Conservation (phyloP, 2,888 invertebrate species). For the Agelastica alni region DNA sequence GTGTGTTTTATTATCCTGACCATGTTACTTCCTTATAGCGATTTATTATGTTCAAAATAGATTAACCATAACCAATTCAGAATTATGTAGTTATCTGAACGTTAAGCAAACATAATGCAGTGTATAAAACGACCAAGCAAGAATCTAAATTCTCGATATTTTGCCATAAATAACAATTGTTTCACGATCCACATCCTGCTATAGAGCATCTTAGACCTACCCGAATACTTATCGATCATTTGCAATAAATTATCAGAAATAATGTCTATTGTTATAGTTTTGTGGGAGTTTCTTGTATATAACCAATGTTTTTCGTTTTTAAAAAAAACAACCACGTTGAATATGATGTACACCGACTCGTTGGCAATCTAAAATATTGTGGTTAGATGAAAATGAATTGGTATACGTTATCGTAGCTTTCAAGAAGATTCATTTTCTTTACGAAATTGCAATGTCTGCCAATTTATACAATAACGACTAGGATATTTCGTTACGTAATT, state of each 20-base stretch:
- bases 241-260: constrained; percentile 21
- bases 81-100: neutral
- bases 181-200: constrained; percentile 14
- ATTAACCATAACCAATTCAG: neutral
- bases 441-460: too few relatives aligned
- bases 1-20: neutral
- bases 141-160: constrained; percentile 14
- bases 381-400: neutral
- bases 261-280: constrained; percentile 24
- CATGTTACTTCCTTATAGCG: neutral
- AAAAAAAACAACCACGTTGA: constrained; percentile 10
- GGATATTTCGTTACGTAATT: too few relatives aligned
- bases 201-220: constrained; percentile 12
- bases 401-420: too few relatives aligned
- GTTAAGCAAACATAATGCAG: neutral
- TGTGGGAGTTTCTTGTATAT: constrained; percentile 18
- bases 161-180: constrained; percentile 19
- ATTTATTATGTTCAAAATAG: neutral
- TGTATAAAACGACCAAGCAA: neutral
- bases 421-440: too few relatives aligned
- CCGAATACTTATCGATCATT: constrained; percentile 22
- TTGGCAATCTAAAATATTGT: constrained; percentile 1
- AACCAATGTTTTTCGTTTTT: constrained; percentile 13
- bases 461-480: too few relatives aligned
- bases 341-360: constrained; percentile 1